A percentile compares a stretch with the other conserved stretches of the same genome.
Conservation (phyloP, 2,888 invertebrate genomes). For the Microctonus hyperodae region DNA sequence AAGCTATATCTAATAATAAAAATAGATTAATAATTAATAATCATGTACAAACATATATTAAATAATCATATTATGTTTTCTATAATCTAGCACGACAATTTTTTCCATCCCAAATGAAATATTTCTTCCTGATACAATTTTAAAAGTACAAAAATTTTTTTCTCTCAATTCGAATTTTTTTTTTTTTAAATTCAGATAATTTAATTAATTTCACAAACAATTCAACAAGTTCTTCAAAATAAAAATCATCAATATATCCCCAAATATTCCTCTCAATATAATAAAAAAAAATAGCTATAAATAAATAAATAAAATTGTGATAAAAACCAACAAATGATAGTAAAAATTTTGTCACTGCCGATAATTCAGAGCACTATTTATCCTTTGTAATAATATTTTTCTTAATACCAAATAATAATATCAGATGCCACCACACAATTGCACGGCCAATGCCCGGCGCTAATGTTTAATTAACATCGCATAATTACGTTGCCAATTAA, state of each 20-base stretch:
- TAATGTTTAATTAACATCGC: slow-evolving; percentile 60
- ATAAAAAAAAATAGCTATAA: neutral
- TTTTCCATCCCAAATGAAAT: too few species aligned
- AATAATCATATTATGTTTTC: slow-evolving; percentile 3
- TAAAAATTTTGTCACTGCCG: neutral
- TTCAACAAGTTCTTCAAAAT: too few species aligned
- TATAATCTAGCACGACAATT: too few species aligned
- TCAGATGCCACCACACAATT: slow-evolving; percentile 17
- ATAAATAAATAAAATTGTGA: neutral
- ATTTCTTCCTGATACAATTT: too few species aligned
- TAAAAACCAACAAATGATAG: neutral
- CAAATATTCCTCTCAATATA: neutral
- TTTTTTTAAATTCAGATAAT: too few species aligned
- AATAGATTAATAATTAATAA: slow-evolving; percentile 5
- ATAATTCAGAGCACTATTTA: neutral
- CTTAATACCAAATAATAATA: too few species aligned
- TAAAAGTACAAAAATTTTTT: too few species aligned
- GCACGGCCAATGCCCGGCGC: slow-evolving; percentile 30
- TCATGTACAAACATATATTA: neutral
- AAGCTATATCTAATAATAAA: neutral
- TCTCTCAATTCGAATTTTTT: too few species aligned
- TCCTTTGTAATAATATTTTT: too few species aligned
- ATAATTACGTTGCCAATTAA: slow-evolving; percentile 60
- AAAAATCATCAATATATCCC: too few species aligned
- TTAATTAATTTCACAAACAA: too few species aligned